Evolutionary conservation across 2,888 invertebrate genomes (phyloP), one percentile per base, ranked within the genome.

Genomic region (Cheilosia vernalis): DNA sequence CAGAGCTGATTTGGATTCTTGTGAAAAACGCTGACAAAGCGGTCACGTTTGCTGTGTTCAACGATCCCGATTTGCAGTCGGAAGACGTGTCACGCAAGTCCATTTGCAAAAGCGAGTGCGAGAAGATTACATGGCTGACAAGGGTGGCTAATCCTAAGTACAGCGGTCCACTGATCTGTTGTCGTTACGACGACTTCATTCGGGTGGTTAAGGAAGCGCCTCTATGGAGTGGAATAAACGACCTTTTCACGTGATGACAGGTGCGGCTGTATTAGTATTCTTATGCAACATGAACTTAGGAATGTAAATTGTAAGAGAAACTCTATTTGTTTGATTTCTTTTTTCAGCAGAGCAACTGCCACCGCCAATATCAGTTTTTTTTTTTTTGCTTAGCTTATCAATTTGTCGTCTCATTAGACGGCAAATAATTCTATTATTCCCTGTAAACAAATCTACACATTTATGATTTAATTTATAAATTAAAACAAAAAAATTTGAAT

Each of bases 1-100:
- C 90, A 4, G 89, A 88, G 42, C 56, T 88, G 6, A 81, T 90
- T 40, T 90, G 90, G 90, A 79, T 88, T 55, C 67, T 89, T 7
- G 89, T 90, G 0, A 87, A 87, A 60, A 87, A 87, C 6, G 83
- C 84, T 9, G 67, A 87, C 21, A 88, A 88, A 24, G 87, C 87
- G 1, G 87, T 82, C 13, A 88, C 85, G 24, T 89, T 90, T 69
- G 88, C 80, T 9, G 87, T 90, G 4, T 88, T 87, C 44, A 90
- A 90, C 77, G 87, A 89, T 80, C 88, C 88, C 0, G 74, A 63
- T 79, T 58, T 33, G 63, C 77, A 64, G 30, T 30, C 82, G 2
- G 81, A 86, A 19, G 87, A 87, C 40, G 67, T 88, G 9, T 63
- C 70, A 13, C 72, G 73, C 4, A 82, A 84, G 17, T 70, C 85